Evolutionary conservation across 2,797 vertebrate genomes (phyloP).

Genomic region (Scyliorhinus canicula): DNA sequence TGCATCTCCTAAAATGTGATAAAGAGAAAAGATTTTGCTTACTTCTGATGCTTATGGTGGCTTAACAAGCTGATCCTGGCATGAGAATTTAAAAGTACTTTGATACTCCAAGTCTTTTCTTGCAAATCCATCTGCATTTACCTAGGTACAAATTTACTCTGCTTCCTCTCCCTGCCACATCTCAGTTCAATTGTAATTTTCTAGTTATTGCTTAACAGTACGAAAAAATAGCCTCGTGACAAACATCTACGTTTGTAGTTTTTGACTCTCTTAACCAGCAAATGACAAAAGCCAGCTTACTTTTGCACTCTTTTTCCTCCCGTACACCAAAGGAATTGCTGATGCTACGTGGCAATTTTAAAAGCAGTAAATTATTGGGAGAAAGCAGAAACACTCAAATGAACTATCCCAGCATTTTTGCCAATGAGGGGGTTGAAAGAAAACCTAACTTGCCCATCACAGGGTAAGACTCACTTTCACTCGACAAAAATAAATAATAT

Average conservation of each 20-base stretch:
- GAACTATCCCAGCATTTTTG: neutral
- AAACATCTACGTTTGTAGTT: neutral
- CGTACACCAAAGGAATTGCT: neutral
- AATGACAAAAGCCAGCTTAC: neutral
- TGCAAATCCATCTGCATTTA: neutral
- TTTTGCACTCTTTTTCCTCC: neutral
- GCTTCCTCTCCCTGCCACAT: neutral
- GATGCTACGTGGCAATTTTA: neutral
- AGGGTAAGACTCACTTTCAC: neutral
- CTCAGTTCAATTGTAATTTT: neutral
- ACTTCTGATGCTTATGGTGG: neutral
- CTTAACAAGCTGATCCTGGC: too few species aligned
- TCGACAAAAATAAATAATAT: neutral
- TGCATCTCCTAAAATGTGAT: constrained; percentile 60
- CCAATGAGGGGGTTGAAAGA: neutral
- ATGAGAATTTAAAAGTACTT: neutral
- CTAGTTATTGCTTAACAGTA: neutral
- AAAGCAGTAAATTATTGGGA: neutral
- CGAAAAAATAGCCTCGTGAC: neutral
- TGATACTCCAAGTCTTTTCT: neutral
- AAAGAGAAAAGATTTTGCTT: constrained; percentile 42
- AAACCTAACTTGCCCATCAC: neutral
- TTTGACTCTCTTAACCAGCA: neutral
- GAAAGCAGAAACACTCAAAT: neutral
- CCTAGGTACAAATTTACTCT: neutral